Evolutionary conservation across 2,113 vertebrate genomes (phyloP), one percentile per base, ranked within the genome.

Genomic region (Zosterops hypoxanthus): DNA sequence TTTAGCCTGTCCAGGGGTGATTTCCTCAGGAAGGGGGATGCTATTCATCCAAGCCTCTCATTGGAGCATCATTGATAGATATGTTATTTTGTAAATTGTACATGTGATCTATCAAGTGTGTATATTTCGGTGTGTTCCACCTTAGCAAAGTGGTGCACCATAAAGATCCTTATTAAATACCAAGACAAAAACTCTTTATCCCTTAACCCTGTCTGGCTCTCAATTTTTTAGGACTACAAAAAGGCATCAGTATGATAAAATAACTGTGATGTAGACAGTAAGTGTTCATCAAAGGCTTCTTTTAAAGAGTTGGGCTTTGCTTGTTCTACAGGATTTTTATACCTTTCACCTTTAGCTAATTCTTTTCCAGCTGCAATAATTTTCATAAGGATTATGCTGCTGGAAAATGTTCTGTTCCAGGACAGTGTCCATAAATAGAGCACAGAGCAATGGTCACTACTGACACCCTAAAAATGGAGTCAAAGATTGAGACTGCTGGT

Each of bases 91-190:
- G 28, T 26, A 39, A 39, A 39, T 26, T 9, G 29, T 16, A 20
- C 8, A 17, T 3, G 3, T 6, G 13, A 16, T 77, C 46, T 50
- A 6, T n/a, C 0, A 0, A 16, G 17, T 39, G 34, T 21, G 34
- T 15, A 12, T 16, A 39, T 41, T 50, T 31, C 0, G 3, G 28
- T 2, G 7, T 1, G 0, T 16, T 61, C 34, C 57, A 50, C 57
- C 46, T 41, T 16, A 26, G 46, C 4, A 2, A 50, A 16, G 34
- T 9, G 29, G 34, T 39, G 22, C 46, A 41, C 46, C 46, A 52
- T 12, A 9, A 63, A n/a, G 57, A 16, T 26, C 57, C 10, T 77
- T 63, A 11, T 50, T 21, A 41, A 63, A 77, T 26, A 41, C 23
- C 75, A 9, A 41, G 22, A 22, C 33, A 41, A 77, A 26, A 50